Conservation (phyloP, 2,888 invertebrate species). For the Plusia festucae region DNA sequence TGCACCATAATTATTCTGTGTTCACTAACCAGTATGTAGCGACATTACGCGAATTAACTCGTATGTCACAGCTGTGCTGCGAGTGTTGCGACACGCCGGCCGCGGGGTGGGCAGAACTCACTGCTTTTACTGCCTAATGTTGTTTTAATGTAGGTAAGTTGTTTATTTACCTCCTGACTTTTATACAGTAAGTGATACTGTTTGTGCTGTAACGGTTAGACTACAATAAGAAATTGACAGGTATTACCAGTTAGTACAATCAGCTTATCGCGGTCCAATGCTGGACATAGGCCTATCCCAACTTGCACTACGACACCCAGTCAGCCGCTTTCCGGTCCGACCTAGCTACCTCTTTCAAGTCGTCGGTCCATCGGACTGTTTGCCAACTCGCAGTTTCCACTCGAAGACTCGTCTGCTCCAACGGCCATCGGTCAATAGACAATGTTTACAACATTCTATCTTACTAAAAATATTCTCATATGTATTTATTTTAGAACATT, state of each 20-base stretch:
- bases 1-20: neutral
- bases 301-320: too few species aligned
- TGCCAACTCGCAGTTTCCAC: too few species aligned
- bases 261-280: too few species aligned
- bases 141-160: neutral
- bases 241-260: too few species aligned
- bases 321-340: too few species aligned
- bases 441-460: neutral
- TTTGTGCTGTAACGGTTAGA: neutral
- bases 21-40: neutral
- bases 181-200: neutral
- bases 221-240: too few species aligned
- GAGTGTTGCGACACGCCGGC: constrained; percentile 26
- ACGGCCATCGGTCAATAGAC: too few species aligned
- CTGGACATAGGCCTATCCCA: too few species aligned
- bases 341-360: too few species aligned
- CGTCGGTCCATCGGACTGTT: too few species aligned
- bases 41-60: constrained; percentile 40
- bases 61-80: constrained; percentile 15
- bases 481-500: neutral
- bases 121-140: constrained; percentile 4
- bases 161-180: neutral
- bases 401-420: too few species aligned
- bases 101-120: neutral
- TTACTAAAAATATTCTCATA: neutral